Evolutionary conservation across 2,113 vertebrate genomes (phyloP).

Genomic region (Montifringilla adamsi): DNA sequence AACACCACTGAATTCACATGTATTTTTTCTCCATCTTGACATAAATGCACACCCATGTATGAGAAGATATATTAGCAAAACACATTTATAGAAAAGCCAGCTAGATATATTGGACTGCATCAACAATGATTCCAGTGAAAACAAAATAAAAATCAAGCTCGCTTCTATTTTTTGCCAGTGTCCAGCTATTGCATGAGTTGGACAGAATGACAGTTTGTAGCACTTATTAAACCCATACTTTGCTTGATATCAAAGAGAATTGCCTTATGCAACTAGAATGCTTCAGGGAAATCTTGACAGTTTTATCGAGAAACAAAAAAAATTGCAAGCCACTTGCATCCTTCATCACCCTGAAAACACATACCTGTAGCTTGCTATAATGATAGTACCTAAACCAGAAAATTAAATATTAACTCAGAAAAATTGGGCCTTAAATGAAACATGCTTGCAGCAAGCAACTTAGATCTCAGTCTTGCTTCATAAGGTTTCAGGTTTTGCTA

Average conservation of each 20-base stretch:
- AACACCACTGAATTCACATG: not conserved
- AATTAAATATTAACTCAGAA: conserved; percentile 1
- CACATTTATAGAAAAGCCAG: not conserved
- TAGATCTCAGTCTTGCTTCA: not conserved
- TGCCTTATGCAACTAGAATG: not conserved
- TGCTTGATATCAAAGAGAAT: not conserved
- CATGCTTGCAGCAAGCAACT: not conserved
- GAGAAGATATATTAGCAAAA: not conserved
- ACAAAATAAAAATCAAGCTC: not conserved
- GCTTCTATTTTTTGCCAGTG: not conserved
- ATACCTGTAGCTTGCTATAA: not conserved
- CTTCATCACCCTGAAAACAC: not conserved
- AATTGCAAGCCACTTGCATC: not conserved
- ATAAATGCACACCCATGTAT: not conserved
- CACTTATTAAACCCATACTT: not conserved
- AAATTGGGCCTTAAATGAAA: not conserved
- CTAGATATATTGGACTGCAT: not conserved
- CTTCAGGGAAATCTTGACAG: not conserved
- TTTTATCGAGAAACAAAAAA: not conserved
- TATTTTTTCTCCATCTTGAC: not conserved
- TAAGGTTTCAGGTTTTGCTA: not conserved
- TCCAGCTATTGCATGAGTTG: not conserved
- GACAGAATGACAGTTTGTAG: not conserved
- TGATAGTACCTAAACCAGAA: not conserved
- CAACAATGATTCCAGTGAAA: not conserved